Base-by-base conservation (phyloP, 2,888 invertebrate species). In the Perdita meconis region DNA sequence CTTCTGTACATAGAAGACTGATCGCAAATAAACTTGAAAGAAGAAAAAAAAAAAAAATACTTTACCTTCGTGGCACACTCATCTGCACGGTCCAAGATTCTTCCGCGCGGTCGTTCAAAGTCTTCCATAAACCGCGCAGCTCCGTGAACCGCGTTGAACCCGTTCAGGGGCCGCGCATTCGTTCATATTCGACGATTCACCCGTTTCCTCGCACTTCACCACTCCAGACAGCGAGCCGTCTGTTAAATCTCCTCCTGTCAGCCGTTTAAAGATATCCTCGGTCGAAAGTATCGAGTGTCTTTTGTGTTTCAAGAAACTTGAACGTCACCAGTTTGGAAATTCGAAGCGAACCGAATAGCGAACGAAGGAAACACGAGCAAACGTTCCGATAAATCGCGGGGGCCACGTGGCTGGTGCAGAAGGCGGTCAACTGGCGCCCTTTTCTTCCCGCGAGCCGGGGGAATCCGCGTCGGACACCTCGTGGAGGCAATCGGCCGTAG, bases 401-500 rank as follows among this genome's bases (percentile, higher is more conserved):
- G 44, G 22, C 36, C 78, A 78, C 78, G 78, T 78, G 78, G 50
- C 12, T 5, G 34, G 22, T n/a, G 19, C 42, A 12, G 19, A 44
- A 16, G 30, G 10, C 22, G 22, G 60, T 61, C 66, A n/a, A 30
- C 30, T 56, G 65, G 76, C 78, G 76, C 70, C 44, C 51, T 65
- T 70, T 70, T 61, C 38, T 13, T 40, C 30, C 30, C 22, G 16
- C 51, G 24, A 47, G 13, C 38, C 34, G 24, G 40, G 30, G 55
- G 22, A 42, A 2, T n/a, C 24, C 38, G 36, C 16, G 53, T 44
- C 38, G 42, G 44, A 50, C 69, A 80, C 67, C 80, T 80, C 80
- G 76, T 72, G 73, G 73, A 78, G 73, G 78, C 76, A 73, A 78
- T 83, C 78, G 82, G 78, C 80, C 80, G 83, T 77, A 64, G 80